Evolutionary conservation across 2,888 invertebrate species (phyloP).

Genomic region (Branchellion lobata): DNA sequence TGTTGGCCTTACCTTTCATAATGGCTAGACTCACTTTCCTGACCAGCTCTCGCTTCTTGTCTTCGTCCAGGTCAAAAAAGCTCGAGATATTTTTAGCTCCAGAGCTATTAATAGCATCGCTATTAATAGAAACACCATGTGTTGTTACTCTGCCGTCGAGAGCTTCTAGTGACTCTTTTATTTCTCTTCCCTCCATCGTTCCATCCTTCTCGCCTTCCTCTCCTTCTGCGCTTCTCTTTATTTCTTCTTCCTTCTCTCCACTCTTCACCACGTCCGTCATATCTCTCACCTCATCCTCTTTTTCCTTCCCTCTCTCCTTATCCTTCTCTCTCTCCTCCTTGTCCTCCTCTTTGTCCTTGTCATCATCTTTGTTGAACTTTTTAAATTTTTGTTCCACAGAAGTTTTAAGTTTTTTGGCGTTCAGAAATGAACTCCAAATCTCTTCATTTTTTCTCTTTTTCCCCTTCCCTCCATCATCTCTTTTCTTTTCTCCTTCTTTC

Average conservation of each 20-base stretch:
- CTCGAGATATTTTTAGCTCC: not conserved
- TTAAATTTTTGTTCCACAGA: conserved; percentile 11
- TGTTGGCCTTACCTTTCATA: conserved; percentile 19
- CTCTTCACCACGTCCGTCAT: not conserved
- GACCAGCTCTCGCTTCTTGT: conserved; percentile 11
- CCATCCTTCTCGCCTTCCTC: too few relatives aligned
- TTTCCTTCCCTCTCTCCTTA: not conserved
- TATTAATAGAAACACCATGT: too few relatives aligned
- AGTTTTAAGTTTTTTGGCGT: conserved; percentile 4
- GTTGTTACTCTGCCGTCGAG: too few relatives aligned
- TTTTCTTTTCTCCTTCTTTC: not conserved
- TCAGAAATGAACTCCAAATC: conserved; percentile 15
- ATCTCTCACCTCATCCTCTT: not conserved
- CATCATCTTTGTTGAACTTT: conserved; percentile 9
- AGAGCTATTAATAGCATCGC: not conserved
- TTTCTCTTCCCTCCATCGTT: too few relatives aligned
- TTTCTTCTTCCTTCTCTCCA: not conserved
- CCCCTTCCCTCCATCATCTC: conserved; percentile 21
- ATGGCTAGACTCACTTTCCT: conserved; percentile 30
- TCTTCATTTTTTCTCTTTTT: conserved; percentile 16
- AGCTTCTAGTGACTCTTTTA: too few relatives aligned
- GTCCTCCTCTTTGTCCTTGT: not conserved
- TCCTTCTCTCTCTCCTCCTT: not conserved
- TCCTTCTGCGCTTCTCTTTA: not conserved
- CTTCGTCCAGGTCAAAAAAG: conserved; percentile 13